Evolutionary conservation across 2,888 invertebrate genomes (phyloP).

Genomic region (Candidula unifasciata): DNA sequence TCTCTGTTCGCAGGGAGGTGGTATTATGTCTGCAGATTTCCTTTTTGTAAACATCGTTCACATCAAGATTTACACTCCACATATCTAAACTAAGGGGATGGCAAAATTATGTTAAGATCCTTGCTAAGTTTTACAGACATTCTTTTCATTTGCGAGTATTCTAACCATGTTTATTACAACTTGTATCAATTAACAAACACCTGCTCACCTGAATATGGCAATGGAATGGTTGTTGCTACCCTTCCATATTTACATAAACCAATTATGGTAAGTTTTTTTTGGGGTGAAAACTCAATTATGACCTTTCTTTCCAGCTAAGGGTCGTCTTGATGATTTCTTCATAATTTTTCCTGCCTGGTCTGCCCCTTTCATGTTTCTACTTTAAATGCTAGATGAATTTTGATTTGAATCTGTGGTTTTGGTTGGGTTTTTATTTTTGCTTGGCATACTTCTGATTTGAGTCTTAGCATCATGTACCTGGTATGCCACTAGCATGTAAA

Average conservation of each 20-base stretch:
- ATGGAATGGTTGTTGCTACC: constrained; percentile 23
- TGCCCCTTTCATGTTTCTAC: background rate
- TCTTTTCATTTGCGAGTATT: background rate
- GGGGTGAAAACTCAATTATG: background rate
- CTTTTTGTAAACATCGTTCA: too few relatives aligned
- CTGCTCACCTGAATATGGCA: constrained; percentile 9
- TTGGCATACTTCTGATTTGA: too few relatives aligned
- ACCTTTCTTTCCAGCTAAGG: background rate
- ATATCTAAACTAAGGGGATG: too few relatives aligned
- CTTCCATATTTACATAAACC: constrained; percentile 3
- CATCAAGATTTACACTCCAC: too few relatives aligned
- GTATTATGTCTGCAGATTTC: too few relatives aligned
- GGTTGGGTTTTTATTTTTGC: too few relatives aligned
- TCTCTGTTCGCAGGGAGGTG: too few relatives aligned
- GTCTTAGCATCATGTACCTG: too few relatives aligned
- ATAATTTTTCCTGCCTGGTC: background rate
- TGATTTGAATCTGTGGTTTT: too few relatives aligned
- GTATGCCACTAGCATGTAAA: too few relatives aligned
- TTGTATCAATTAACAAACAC: constrained; percentile 23
- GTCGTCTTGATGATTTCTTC: background rate
- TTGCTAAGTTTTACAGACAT: background rate
- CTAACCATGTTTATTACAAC: constrained; percentile 16
- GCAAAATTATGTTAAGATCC: background rate
- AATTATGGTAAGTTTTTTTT: constrained; percentile 32
- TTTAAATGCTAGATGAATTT: background rate